Evolutionary conservation across 2,888 invertebrate genomes (phyloP), one percentile per base, ranked within the genome.

Genomic region (Troglohyphantes excavatus): DNA sequence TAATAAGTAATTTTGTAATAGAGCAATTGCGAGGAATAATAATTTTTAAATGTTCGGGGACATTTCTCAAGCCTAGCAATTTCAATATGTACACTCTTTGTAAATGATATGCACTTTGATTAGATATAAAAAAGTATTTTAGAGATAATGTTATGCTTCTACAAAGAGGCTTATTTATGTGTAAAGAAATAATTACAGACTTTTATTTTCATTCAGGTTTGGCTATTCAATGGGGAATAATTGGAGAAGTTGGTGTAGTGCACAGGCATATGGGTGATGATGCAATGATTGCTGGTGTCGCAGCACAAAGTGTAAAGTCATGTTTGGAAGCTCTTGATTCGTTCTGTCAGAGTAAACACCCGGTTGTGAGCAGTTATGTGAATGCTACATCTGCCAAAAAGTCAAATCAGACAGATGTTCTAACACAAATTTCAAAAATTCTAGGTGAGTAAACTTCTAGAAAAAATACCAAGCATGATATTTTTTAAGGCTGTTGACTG

Each of bases 151-250:
- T 46, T 46, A 1, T 17, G 11, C n/a, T n/a, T n/a, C n/a, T 46
- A 17, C 13, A 46, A 46, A 2, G 13, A 46, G 17, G 11, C 46
- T 0, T 17, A 17, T 46, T 46, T 17, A 0, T 17, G 11, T 63
- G 3, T 63, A 2, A 21, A 21, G 19, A n/a, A n/a, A n/a, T n/a
- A n/a, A n/a, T n/a, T n/a, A n/a, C n/a, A 67, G 26, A n/a, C 1
- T 70, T 39, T 33, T 19, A 29, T 7, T 33, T 2, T 6, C n/a
- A 9, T 72, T 21, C 23, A 90, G 90, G 90, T 61, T 93, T 96
- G 73, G 98, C 99, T 59, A 97, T 99, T 92, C 99, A 99, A 94
- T 99, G 99, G 99, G 99, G 99, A 92, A 99, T 98, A 90, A 97
- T 99, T 93, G 99, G 98, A 87, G 99, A 99, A 93, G 98, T 98